These are phyloP conservation scores for Melikaiella ostensackeni DNA, from an alignment of 2,888 invertebrate species.

Conservation along the genomic window DNA sequence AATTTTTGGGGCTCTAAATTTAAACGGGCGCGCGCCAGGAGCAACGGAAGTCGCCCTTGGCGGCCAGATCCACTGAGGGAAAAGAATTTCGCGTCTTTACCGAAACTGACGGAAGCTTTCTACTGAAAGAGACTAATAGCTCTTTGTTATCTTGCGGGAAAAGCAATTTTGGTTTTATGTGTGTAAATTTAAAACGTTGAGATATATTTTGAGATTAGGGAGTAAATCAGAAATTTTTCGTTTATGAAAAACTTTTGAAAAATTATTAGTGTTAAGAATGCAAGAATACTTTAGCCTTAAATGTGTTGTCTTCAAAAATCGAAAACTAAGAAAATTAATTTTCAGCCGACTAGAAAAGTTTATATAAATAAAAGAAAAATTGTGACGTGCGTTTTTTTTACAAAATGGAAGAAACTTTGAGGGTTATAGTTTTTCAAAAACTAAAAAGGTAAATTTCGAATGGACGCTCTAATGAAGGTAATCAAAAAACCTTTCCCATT, in stretches of 20 bases:
- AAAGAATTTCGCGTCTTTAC: background rate
- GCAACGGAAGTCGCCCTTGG: slow-evolving; percentile 45
- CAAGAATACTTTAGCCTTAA: no score
- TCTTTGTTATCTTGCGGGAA: slow-evolving; percentile 7
- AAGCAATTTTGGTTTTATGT: background rate
- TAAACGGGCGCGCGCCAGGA: slow-evolving; percentile 46
- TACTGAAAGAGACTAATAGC: background rate
- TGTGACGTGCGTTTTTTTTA: no score
- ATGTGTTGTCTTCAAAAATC: no score
- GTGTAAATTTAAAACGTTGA: background rate
- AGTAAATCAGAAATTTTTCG: background rate
- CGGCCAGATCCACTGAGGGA: slow-evolving; percentile 23
- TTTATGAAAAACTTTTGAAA: background rate
- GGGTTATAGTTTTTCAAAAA: no score
- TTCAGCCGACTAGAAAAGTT: no score
- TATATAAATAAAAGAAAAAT: no score
- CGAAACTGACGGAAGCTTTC: background rate
- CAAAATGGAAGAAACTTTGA: no score
- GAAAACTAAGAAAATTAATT: no score
- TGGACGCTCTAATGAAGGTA: no score
- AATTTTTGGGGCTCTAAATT: slow-evolving; percentile 49
- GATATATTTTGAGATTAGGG: background rate
- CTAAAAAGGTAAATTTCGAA: no score
- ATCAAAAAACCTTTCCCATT: no score
- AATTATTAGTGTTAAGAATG: background rate